phyloP scores from a whole-genome alignment of 2,888 invertebrate species.

The Smittia sp. region DNA sequence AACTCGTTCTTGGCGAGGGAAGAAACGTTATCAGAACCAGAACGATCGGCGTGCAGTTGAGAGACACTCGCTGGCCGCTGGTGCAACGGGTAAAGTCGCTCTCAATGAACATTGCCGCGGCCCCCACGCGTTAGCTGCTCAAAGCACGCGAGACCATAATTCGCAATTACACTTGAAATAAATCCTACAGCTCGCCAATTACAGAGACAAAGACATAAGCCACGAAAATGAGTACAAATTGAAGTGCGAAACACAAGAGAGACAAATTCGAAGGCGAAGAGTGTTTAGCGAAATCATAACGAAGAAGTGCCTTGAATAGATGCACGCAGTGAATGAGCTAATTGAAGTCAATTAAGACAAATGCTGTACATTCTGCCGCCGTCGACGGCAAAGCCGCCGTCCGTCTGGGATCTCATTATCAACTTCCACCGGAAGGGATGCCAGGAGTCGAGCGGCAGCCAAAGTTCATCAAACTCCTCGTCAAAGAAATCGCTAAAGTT shows the following conservation, averaged over 20 bases:
- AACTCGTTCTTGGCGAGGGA: neutral
- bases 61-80: neutral
- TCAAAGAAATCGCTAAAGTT: slow-evolving; percentile 14
- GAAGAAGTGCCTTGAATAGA: slow-evolving; percentile 22
- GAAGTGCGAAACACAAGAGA: slow-evolving; percentile 17
- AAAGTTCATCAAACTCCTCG: slow-evolving; percentile 13
- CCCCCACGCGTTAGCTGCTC: neutral
- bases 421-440: slow-evolving; percentile 32
- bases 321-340: neutral
- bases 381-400: slow-evolving; percentile 43
- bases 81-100: neutral
- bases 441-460: neutral
- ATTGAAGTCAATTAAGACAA: slow-evolving; percentile 2
- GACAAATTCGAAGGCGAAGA: slow-evolving; percentile 18
- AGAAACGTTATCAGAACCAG: neutral
- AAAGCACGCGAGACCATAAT: neutral
- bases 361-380: slow-evolving; percentile 44
- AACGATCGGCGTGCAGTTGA: neutral
- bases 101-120: neutral
- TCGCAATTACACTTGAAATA: slow-evolving; percentile 37
- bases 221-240: slow-evolving; percentile 33
- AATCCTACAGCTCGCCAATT: slow-evolving; percentile 27
- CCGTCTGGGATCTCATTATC: slow-evolving; percentile 43
- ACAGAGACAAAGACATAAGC: slow-evolving; percentile 13
- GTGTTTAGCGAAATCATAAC: neutral